Evolutionary conservation across 2,797 vertebrate genomes (phyloP).

Genomic region (Microctenopoma lineatum): DNA sequence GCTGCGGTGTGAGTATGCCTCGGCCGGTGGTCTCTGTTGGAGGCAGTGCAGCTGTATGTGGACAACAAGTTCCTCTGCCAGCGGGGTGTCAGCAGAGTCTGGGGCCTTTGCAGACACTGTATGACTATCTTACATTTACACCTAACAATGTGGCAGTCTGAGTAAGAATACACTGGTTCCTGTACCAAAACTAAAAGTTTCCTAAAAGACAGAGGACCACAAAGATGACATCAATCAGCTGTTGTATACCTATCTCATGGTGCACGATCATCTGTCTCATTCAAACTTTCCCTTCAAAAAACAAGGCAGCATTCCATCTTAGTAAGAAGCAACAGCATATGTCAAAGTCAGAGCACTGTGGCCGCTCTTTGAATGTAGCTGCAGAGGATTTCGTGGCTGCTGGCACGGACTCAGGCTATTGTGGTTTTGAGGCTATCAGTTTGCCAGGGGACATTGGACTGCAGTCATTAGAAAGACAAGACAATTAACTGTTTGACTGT

Average conservation of each 20-base stretch:
- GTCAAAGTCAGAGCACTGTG: neutral
- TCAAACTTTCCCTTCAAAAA: neutral
- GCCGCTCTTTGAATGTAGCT: neutral
- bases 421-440: too few species aligned
- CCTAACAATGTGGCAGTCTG: neutral
- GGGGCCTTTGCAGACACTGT: too few species aligned
- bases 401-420: slow-evolving; percentile 2
- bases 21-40: too few species aligned
- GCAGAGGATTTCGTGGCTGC: neutral
- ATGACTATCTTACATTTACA: too few species aligned
- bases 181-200: neutral
- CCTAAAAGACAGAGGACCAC: neutral
- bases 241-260: neutral
- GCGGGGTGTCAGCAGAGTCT: too few species aligned
- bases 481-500: neutral
- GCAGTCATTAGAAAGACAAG: neutral
- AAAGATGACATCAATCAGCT: slow-evolving; percentile 1
- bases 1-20: too few species aligned
- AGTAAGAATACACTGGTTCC: neutral
- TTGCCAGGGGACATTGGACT: neutral
- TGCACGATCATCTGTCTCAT: neutral
- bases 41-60: too few species aligned
- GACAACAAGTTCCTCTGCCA: too few species aligned
- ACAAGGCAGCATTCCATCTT: neutral
- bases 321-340: slow-evolving; percentile 2